phyloP scores from a whole-genome alignment of 1,140 invertebrate species.

The Rhagoletis pomonella region DNA sequence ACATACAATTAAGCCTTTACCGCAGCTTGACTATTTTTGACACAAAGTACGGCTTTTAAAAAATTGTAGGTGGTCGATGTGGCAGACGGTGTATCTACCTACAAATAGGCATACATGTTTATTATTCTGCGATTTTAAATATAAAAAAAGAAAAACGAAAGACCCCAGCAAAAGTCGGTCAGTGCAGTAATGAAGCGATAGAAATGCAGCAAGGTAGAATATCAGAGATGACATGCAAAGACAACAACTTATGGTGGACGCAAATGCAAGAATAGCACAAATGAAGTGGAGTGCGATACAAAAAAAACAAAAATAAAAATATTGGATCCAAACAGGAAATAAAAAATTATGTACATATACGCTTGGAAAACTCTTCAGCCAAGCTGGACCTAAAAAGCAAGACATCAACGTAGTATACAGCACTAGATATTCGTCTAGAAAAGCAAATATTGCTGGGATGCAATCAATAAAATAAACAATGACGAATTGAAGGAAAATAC shows the following conservation, averaged over 20 bases:
- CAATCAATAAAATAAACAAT: constrained; percentile 18
- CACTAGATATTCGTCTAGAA: neutral
- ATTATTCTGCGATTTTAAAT: neutral
- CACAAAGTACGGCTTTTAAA: neutral
- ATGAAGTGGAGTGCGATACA: neutral
- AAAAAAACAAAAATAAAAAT: neutral
- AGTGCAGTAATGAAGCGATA: constrained; percentile 19
- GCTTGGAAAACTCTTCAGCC: no score
- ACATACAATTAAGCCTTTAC: neutral
- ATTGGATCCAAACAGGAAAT: neutral
- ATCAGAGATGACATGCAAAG: constrained; percentile 7
- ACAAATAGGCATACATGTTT: neutral
- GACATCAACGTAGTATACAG: neutral
- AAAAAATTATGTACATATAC: neutral
- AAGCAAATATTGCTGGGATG: neutral
- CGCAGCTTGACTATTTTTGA: neutral
- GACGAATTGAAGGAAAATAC: neutral
- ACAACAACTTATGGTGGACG: neutral
- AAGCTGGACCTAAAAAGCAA: neutral
- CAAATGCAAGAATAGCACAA: neutral
- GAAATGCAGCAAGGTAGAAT: neutral
- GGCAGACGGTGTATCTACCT: neutral
- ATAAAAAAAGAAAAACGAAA: no score
- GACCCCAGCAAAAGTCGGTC: neutral
- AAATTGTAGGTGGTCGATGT: neutral